These are phyloP conservation scores for Stegana nigrithorax DNA, from an alignment of 2,888 invertebrate genomes.

Conservation along the genomic window DNA sequence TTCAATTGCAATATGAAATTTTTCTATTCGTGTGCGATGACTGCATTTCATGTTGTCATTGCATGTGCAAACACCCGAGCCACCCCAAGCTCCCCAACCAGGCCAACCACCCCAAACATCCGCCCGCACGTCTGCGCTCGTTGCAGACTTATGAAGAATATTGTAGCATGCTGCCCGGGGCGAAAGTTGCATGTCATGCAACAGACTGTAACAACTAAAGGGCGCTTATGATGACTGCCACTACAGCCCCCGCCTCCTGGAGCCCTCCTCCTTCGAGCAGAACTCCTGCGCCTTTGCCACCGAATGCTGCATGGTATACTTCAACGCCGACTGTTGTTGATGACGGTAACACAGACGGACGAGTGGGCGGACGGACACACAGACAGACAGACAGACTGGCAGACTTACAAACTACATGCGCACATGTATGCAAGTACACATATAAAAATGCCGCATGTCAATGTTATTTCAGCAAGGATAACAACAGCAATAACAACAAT, in stretches of 20 bases:
- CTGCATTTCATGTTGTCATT: conserved; percentile 39
- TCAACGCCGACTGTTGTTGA: background rate
- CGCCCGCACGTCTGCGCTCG: too few relatives aligned
- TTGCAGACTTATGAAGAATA: background rate
- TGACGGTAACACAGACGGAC: background rate
- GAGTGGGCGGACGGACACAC: conserved; percentile 19
- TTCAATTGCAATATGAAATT: conserved; percentile 26
- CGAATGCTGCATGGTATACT: background rate
- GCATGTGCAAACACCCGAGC: background rate
- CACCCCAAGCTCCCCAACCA: too few relatives aligned
- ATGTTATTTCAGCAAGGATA: conserved; percentile 55
- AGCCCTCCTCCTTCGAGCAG: too few relatives aligned
- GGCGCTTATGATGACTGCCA: too few relatives aligned
- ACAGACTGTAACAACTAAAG: conserved; percentile 44
- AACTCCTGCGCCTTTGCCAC: too few relatives aligned
- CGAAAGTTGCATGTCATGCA: conserved; percentile 49
- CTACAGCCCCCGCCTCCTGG: too few relatives aligned
- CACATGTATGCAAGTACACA: background rate
- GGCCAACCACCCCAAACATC: too few relatives aligned
- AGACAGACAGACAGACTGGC: background rate
- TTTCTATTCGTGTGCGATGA: conserved; percentile 31
- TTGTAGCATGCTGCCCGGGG: conserved; percentile 34
- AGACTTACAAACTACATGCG: background rate
- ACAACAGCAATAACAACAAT: conserved; percentile 39
- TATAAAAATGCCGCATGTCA: conserved; percentile 47